Evolutionary conservation across 2,113 vertebrate genomes (phyloP), one percentile per base, ranked within the genome.

Genomic region (Oncorhynchus kisutch): DNA sequence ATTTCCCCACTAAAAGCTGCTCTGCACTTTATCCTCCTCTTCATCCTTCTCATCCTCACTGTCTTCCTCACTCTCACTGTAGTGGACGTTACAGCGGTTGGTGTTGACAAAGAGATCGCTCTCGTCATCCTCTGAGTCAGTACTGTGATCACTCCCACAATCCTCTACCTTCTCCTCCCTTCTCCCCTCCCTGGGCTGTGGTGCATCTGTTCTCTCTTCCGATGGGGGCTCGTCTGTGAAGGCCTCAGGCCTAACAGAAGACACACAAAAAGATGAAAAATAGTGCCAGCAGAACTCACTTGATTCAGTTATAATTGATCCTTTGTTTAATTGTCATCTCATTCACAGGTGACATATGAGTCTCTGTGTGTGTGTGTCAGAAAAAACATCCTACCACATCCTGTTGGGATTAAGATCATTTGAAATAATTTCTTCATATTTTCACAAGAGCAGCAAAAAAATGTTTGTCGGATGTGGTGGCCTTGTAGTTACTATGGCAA

Each of bases 61-160:
- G 7, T 93, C 92, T 1, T 95, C 94, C 9, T 95, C 95, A 20
- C 95, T 96, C 72, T 96, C 95, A 0, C 90, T 94, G 83, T 95
- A 96, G 29, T 91, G 88, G 73, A 92, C 94, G 66, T 94, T 93
- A 12, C 87, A 81, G 27, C 94, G 94, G 82, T 97, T 97, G 31
- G 95, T 96, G 90, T 97, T 97, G 9, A 97, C 95, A 72, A 97
- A 97, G 27, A 97, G 91, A 75, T 96, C 95, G 0, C 92, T 90
- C 48, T 96, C 95, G 0, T 96, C 94, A 0, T 93, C 90, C 11
- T 95, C 95, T 0, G 95, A 95, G 51, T 93, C 79, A 1, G 89
- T 89, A 0, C 18, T 83, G 1, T 87, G 88, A 2, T 80, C 81
- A 39, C 85, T 84, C 1, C 74, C 82, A 0, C 89, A 87, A 7